A percentile compares a stretch with the other conserved stretches of the same genome.
Evolutionary conservation across 2,888 invertebrate genomes (phyloP).

Genomic region (Drymonia ruficornis): DNA sequence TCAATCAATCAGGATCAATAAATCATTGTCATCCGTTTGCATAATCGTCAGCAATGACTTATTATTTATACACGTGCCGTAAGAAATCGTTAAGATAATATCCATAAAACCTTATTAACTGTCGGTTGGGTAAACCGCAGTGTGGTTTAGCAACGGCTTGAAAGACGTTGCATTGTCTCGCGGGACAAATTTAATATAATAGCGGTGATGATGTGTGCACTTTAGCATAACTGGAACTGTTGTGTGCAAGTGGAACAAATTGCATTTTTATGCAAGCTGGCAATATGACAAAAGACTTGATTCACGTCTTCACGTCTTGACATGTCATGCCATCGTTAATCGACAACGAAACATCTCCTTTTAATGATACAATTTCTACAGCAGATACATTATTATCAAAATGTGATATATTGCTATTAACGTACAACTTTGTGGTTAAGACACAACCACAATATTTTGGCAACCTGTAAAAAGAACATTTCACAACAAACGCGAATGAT

Average conservation of each 20-base stretch:
- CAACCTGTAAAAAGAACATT: not conserved
- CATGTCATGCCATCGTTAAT: no score
- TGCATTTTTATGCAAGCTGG: slow-evolving; percentile 34
- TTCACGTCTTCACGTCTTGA: not conserved
- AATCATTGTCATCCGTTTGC: no score
- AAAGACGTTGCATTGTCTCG: slow-evolving; percentile 30
- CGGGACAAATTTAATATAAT: slow-evolving; percentile 24
- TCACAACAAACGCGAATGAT: not conserved
- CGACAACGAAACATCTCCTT: no score
- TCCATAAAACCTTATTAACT: slow-evolving; percentile 21
- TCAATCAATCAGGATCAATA: no score
- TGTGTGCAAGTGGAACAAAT: slow-evolving; percentile 27
- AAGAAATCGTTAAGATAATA: slow-evolving; percentile 15
- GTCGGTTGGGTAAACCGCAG: slow-evolving; percentile 24
- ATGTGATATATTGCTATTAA: no score
- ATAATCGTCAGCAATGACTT: no score
- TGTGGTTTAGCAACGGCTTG: slow-evolving; percentile 27
- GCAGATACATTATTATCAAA: no score
- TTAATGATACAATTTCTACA: no score
- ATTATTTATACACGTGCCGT: no score
- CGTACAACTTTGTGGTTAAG: not conserved
- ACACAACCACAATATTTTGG: not conserved
- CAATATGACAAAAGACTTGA: not conserved
- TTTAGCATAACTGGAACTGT: slow-evolving; percentile 32
- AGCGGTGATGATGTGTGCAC: slow-evolving; percentile 24